These are phyloP conservation scores for Corythornis cristatus DNA, from an alignment of 2,113 vertebrate species.

Conservation along the genomic window DNA sequence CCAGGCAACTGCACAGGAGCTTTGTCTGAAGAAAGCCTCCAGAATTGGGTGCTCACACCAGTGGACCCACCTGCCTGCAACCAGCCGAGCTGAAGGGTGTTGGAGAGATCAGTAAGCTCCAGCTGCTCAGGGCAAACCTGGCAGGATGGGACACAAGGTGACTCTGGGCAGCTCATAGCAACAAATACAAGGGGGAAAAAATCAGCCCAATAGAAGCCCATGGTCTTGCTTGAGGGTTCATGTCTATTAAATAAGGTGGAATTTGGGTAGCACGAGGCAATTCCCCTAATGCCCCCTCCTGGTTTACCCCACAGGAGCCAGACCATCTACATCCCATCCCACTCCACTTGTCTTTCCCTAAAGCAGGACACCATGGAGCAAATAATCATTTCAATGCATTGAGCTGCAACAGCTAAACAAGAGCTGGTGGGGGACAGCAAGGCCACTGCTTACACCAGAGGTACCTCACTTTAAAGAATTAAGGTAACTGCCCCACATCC, in stretches of 20 bases:
- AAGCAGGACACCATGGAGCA: background rate
- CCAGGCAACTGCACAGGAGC: background rate
- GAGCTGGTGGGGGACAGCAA: background rate
- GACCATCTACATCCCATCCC: background rate
- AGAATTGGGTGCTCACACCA: background rate
- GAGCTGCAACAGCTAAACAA: background rate
- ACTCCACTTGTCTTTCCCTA: background rate
- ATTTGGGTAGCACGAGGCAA: background rate
- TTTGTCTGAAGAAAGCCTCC: background rate
- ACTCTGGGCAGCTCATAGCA: background rate
- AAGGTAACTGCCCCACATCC: background rate
- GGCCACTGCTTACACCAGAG: background rate
- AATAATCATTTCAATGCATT: fast-evolving
- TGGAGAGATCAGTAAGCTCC: background rate
- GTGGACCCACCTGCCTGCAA: fast-evolving
- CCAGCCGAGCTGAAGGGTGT: fast-evolving
- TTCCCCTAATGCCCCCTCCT: background rate
- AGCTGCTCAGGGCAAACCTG: background rate
- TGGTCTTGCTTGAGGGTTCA: background rate
- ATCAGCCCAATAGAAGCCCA: background rate
- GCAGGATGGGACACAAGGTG: background rate
- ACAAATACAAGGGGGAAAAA: fast-evolving
- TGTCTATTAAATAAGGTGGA: background rate
- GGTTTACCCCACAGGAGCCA: background rate
- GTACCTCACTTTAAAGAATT: background rate